These are phyloP conservation scores for Meriones psammophilus DNA, from an alignment of 2,797 vertebrate genomes.

Conservation along the genomic window DNA sequence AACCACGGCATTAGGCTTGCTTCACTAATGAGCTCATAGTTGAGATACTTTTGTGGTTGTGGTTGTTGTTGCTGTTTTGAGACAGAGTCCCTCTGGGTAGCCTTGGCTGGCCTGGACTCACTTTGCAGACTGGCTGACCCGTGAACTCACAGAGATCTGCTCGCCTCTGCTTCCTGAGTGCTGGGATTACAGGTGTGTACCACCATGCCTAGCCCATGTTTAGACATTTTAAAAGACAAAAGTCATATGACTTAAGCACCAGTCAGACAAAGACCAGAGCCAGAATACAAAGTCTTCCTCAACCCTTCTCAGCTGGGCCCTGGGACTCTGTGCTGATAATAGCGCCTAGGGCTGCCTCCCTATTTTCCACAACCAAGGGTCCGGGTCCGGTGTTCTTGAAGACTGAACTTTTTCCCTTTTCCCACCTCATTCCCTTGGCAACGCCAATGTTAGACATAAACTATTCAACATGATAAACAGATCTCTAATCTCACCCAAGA, in stretches of 20 bases:
- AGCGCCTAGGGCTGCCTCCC: rapidly evolving
- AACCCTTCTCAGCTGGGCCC: background rate
- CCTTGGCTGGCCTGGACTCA: background rate
- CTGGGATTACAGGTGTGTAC: background rate
- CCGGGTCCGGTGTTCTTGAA: rapidly evolving
- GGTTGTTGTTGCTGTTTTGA: background rate
- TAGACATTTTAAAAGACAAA: background rate
- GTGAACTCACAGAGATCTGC: background rate
- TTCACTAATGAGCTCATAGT: background rate
- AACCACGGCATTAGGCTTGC: background rate
- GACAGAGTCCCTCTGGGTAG: background rate
- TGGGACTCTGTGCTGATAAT: background rate
- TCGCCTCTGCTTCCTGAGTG: background rate
- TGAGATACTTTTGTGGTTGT: too few species aligned
- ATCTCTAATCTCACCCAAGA: background rate
- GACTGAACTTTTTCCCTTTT: rapidly evolving
- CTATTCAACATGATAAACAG: rapidly evolving
- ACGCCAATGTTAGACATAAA: background rate
- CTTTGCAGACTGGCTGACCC: background rate
- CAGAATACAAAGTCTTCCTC: background rate
- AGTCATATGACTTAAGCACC: background rate
- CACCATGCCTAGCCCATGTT: background rate
- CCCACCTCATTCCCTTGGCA: background rate
- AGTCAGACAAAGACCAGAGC: too few species aligned
- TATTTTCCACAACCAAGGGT: background rate